These are phyloP conservation scores for Drosophila neotestacea DNA, from an alignment of 2,888 invertebrate genomes.

Conservation along the genomic window DNA sequence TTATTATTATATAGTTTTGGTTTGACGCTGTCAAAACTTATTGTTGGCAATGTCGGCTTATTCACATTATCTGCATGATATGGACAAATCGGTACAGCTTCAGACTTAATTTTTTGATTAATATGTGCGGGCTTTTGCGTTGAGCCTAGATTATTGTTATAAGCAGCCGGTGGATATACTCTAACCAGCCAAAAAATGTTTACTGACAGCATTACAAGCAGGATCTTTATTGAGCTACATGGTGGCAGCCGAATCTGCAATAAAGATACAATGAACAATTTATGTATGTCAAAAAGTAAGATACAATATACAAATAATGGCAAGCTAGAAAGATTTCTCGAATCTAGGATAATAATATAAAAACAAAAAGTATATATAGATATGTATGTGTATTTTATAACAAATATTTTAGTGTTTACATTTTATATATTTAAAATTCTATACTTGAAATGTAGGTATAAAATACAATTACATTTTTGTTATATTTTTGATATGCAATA, in stretches of 20 bases:
- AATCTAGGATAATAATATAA: not conserved
- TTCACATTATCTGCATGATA: constrained; percentile 38
- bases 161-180: constrained; percentile 53
- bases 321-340: not conserved
- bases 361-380: no score
- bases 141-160: constrained; percentile 16
- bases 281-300: not conserved
- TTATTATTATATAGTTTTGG: constrained; percentile 26
- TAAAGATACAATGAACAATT: not conserved
- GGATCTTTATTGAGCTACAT: constrained; percentile 54
- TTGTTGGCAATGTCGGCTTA: constrained; percentile 29
- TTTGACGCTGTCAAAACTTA: constrained; percentile 21
- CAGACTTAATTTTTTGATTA: constrained; percentile 7
- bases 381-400: no score
- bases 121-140: constrained; percentile 4
- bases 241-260: constrained; percentile 53
- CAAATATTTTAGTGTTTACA: no score
- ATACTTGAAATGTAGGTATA: no score
- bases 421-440: no score
- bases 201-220: constrained; percentile 49
- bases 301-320: not conserved
- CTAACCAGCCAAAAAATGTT: constrained; percentile 64
- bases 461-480: no score
- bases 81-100: constrained; percentile 34
- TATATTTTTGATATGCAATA: no score